A percentile compares a stretch with the other conserved stretches of the same genome.
phyloP scores from a whole-genome alignment of 2,113 vertebrate species.

The Pycnonotus jocosus region DNA sequence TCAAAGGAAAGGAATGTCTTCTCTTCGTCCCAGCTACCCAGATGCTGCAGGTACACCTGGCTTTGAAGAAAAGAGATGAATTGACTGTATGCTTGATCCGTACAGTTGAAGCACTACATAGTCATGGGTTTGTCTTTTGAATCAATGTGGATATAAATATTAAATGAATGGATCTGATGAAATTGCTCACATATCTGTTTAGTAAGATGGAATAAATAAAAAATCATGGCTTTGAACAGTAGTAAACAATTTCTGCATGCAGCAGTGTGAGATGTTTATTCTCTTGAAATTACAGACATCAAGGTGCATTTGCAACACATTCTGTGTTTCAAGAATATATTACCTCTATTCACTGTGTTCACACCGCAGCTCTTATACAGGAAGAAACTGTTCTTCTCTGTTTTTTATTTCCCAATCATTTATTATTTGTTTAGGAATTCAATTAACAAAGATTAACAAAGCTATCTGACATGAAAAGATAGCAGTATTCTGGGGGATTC shows the following conservation, averaged over 20 bases:
- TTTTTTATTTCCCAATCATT: background rate
- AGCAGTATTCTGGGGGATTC: background rate
- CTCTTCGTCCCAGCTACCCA: background rate
- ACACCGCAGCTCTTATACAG: background rate
- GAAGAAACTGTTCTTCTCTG: background rate
- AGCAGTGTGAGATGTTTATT: background rate
- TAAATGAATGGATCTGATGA: background rate
- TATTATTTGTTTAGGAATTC: background rate
- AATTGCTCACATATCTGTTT: background rate
- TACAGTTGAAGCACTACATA: background rate
- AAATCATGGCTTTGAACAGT: background rate
- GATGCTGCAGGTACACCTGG: background rate
- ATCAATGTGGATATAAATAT: background rate
- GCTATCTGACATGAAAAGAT: background rate
- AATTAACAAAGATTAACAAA: background rate
- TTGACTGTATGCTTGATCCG: background rate
- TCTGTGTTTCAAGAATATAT: background rate
- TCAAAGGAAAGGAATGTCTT: background rate
- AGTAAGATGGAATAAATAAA: conserved; percentile 16
- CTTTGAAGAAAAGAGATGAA: background rate
- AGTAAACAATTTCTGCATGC: conserved; percentile 5
- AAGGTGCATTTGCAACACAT: background rate
- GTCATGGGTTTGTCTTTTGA: background rate
- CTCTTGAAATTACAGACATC: background rate
- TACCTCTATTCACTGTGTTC: background rate